Base-by-base conservation (phyloP, 1,140 invertebrate species). In the Teleopsis dalmanni region DNA sequence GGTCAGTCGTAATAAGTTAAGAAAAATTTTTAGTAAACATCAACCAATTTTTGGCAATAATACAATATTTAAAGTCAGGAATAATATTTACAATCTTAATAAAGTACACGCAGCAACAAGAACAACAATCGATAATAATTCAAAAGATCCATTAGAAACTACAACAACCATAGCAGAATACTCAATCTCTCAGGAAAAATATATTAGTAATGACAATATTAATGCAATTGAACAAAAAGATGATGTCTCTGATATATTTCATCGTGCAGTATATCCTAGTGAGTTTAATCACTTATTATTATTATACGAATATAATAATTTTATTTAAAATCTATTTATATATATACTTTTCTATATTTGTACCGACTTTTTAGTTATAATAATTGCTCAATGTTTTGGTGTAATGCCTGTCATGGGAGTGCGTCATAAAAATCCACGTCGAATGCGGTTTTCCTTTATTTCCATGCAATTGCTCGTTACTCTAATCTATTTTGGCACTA, bases 311-410 rank as follows among this genome's bases (percentile, higher is more conserved):
- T 16, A 34, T 34, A 34, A 4, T n/a, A n/a, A 31, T 45, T 40
- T 41, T 43, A 29, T 22, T 23, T 27, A 33, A 8, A n/a, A n/a
- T n/a, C n/a, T n/a, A n/a, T n/a, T n/a, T n/a, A n/a, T n/a, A n/a
- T n/a, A n/a, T n/a, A n/a, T n/a, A n/a, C n/a, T n/a, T n/a, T n/a
- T n/a, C n/a, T n/a, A n/a, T n/a, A n/a, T n/a, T n/a, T n/a, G n/a
- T n/a, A n/a, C n/a, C n/a, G n/a, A n/a, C n/a, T n/a, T 16, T n/a
- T 1, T 18, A 69, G 65, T 69, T n/a, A 53, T 69, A 42, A 18
- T 68, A 19, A n/a, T 68, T 25, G 65, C 52, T 0, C 62, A 69
- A 45, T 64, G 46, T 9, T 64, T 65, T 26, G 55, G 57, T 2
- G 3, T 65, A 6, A 58, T 69, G 62, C 65, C 65, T 0, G 40